Evolutionary conservation across 1,140 invertebrate species (phyloP), one percentile per base, ranked within the genome.

Genomic region (Ptiloglossa arizonensis): DNA sequence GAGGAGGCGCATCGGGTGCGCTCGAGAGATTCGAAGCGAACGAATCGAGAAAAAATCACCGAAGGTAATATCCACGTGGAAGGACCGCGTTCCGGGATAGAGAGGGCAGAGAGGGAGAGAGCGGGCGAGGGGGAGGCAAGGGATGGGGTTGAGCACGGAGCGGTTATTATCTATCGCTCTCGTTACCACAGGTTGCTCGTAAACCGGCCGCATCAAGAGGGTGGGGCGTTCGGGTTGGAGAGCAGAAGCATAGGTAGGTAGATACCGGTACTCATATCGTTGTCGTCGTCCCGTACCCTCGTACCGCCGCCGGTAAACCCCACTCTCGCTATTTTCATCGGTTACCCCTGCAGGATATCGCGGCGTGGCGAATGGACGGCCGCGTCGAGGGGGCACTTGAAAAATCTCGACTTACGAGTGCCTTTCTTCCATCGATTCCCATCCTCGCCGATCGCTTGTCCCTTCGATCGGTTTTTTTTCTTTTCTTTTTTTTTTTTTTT

Each of bases 111-210:
- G 73, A 85, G 76, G 70, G 72, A 74, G 73, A 67, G 32, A 67
- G 60, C 29, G 57, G 48, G 70, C 44, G 60, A 72, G 50, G 48
- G 27, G 29, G 48, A 46, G 60, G 50, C 59, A 69, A 79, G 63
- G 79, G 79, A 83, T 69, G 86, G 88, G 88, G 89, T 87, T 87
- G 87, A 89, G 88, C 88, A 89, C 86, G 89, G 88, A 90, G 87
- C 91, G 89, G 91, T 93, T 93, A 92, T 93, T 93, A 93, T 93
- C 92, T 92, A 93, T 93, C 91, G 91, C 90, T 92, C 91, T 93
- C 91, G 92, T 93, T 92, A 93, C 92, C 92, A 93, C 92, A 93
- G 92, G 92, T 92, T 92, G 91, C 91, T 93, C 92, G 92, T 93
- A 93, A 93, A 93, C 89, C 90, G 91, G 89, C 89, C 90, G 87